Evolutionary conservation across 2,888 invertebrate species (phyloP).

Genomic region (Griposia aprilina): DNA sequence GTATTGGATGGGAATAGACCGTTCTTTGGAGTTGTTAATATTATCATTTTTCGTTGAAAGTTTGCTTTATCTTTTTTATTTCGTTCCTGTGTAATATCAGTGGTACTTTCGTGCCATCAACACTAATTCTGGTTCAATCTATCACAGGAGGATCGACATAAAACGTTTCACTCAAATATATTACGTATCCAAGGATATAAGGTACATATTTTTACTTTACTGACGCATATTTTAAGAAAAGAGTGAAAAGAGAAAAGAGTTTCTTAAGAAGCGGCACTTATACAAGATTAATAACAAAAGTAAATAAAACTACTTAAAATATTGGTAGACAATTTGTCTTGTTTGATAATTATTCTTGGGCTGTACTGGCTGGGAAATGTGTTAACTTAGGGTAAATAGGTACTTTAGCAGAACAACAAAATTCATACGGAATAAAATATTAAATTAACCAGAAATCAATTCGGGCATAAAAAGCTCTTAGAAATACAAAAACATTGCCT

Average conservation of each 20-base stretch:
- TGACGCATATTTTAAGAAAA: slow-evolving; percentile 50
- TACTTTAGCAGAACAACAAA: background rate
- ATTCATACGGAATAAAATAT: background rate
- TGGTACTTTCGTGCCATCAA: slow-evolving; percentile 20
- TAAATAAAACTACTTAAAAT: too few species aligned
- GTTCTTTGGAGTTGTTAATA: slow-evolving; percentile 38
- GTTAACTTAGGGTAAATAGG: background rate
- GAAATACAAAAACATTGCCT: too few species aligned
- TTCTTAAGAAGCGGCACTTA: background rate
- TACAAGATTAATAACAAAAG: background rate
- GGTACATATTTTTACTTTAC: slow-evolving; percentile 31
- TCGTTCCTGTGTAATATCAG: slow-evolving; percentile 28
- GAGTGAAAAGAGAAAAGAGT: slow-evolving; percentile 19
- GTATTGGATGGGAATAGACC: too few species aligned
- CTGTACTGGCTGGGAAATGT: background rate
- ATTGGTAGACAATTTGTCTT: background rate
- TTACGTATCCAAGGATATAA: slow-evolving; percentile 43
- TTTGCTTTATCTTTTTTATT: slow-evolving; percentile 8
- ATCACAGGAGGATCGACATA: slow-evolving; percentile 50
- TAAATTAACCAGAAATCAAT: too few species aligned
- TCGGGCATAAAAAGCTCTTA: too few species aligned
- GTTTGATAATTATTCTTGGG: background rate
- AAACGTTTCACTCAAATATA: slow-evolving; percentile 63
- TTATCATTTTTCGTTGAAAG: slow-evolving; percentile 35
- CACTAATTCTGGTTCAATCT: slow-evolving; percentile 59